Evolutionary conservation across 2,797 vertebrate genomes (phyloP), one percentile per base, ranked within the genome.

Genomic region (Limnodromus scolopaceus): DNA sequence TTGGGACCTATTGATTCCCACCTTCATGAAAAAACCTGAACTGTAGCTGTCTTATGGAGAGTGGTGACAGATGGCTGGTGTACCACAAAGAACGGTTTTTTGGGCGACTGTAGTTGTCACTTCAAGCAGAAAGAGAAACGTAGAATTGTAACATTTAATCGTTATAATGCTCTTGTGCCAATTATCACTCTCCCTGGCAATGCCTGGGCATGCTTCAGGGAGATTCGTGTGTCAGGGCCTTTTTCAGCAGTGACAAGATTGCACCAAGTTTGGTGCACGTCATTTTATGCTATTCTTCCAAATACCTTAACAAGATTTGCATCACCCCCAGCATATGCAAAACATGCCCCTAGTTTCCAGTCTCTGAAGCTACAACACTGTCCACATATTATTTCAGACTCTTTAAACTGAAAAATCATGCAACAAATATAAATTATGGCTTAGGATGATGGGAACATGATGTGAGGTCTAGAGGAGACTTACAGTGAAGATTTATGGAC

Each of bases 41-140:
- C 11, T 0, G 0, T 39, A 55, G 23, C 22, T 71, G 19, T 84
- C 36, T 24, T 53, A 10, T 11, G 15, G 11, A 55, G 6, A 36
- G 5, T 27, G 20, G n/a, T 30, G 16, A 55, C 13, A 66, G 43
- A 58, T n/a, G 45, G 4, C 23, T 71, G n/a, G 48, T 48, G 22
- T 28, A 53, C 9, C 22, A n/a, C n/a, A 75, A 55, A n/a, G 25
- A 87, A 43, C 43, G 7, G 9, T 10, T 49, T 78, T 81, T 63
- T 25, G 43, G 7, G 14, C 41, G 16, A 63, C 10, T 30, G 11
- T 6, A 38, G 11, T n/a, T 87, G 34, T 24, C 9, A 24, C 10
- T 55, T 71, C 28, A 78, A 60, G 8, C 7, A 60, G 38, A 71
- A 36, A 69, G 6, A 80, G 41, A 70, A 46, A n/a, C 10, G 53